Conservation (phyloP, 30 jellyfish, hydroid and myxozoan species). For the Turritopsis rubra region DNA sequence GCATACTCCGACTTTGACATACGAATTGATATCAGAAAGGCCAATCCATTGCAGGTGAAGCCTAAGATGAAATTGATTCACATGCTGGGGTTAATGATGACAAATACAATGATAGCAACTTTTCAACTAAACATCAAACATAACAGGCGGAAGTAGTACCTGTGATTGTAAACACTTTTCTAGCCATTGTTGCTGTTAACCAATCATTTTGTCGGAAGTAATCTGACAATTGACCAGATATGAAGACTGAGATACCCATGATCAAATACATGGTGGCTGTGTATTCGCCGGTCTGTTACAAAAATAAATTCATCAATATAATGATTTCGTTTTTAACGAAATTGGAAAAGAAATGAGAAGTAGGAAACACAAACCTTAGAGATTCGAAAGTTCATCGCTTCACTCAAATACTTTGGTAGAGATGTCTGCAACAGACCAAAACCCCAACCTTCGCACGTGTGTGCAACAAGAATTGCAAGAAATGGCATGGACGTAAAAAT, state of each 20-base stretch:
- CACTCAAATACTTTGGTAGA: constrained; percentile 74
- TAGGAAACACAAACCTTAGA: constrained; percentile 44
- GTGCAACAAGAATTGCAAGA: constrained; percentile 79
- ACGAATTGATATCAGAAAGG: constrained; percentile 49
- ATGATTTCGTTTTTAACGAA: not conserved
- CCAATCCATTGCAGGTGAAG: constrained; percentile 54
- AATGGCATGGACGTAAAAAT: constrained; percentile 83
- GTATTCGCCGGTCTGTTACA: constrained; percentile 67
- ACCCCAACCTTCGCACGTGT: constrained; percentile 99
- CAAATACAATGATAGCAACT: not conserved
- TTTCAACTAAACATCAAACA: not conserved
- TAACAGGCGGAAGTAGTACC: constrained; percentile 34
- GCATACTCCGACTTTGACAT: constrained; percentile 42
- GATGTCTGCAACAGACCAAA: constrained; percentile 78
- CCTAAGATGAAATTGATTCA: constrained; percentile 41
- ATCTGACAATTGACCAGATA: constrained; percentile 87
- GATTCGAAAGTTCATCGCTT: constrained; percentile 65
- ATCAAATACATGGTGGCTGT: constrained; percentile 71
- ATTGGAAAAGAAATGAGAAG: not conserved
- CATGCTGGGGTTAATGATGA: not conserved
- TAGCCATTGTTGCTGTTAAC: constrained; percentile 65
- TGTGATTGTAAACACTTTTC: constrained; percentile 67
- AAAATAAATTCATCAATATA: not conserved
- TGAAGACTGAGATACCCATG: constrained; percentile 70
- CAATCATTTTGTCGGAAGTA: constrained; percentile 40